Conservation (phyloP, 1,140 invertebrate genomes). For the Lineus longissimus region DNA sequence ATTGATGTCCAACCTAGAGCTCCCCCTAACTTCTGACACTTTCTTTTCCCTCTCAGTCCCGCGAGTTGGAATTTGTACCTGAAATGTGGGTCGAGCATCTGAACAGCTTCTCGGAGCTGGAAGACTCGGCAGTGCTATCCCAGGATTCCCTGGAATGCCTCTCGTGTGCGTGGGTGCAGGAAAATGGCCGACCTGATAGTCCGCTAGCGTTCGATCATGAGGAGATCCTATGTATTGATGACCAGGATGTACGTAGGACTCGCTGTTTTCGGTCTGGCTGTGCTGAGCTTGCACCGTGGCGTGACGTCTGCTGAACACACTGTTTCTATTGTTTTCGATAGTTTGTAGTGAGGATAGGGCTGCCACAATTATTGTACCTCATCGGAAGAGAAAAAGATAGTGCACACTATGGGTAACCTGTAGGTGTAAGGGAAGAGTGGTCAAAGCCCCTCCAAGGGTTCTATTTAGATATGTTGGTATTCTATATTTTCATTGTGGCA, state of each 20-base stretch:
- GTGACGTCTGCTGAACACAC: not conserved
- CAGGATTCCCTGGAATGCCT: constrained; percentile 16
- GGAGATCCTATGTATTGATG: constrained; percentile 6
- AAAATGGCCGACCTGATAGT: constrained; percentile 9
- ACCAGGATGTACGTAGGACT: constrained; percentile 7
- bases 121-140: constrained; percentile 26
- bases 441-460: too few relatives aligned
- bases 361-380: not conserved
- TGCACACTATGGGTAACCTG: too few relatives aligned
- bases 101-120: constrained; percentile 16
- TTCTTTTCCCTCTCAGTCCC: too few relatives aligned
- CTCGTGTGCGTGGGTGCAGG: not conserved
- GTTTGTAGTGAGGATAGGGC: not conserved
- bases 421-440: too few relatives aligned
- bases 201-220: constrained; percentile 12
- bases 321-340: too few relatives aligned
- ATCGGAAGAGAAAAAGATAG: too few relatives aligned
- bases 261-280: not conserved
- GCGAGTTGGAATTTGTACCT: not conserved
- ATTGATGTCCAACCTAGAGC: too few relatives aligned
- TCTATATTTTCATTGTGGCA: too few relatives aligned
- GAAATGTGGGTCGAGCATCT: constrained; percentile 20
- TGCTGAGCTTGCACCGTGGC: not conserved
- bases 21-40: too few relatives aligned
- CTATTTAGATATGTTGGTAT: too few relatives aligned